A percentile compares a stretch with the other conserved stretches of the same genome.
Conservation (phyloP, 1,140 invertebrate genomes). For the Microplitis mediator region DNA sequence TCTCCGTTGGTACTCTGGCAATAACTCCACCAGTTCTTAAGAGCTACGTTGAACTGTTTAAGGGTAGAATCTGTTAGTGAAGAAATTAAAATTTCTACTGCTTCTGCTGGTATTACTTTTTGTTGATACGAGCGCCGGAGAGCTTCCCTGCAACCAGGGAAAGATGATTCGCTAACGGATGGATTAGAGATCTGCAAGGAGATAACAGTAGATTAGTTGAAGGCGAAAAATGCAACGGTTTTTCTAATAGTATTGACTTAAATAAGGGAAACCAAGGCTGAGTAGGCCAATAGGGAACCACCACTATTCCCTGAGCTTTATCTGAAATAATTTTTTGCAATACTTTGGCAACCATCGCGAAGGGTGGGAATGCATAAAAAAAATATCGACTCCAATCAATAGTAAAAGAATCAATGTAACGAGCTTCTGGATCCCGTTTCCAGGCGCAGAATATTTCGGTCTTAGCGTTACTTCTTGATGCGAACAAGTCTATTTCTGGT, state of each 20-base stretch:
- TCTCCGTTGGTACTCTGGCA: neutral
- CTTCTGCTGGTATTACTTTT: neutral
- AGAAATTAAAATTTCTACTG: neutral
- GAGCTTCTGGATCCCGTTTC: too few species aligned
- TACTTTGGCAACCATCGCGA: neutral
- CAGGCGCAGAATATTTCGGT: too few species aligned
- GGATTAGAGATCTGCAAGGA: neutral
- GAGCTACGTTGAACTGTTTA: slow-evolving; percentile 2
- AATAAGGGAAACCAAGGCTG: slow-evolving; percentile 2
- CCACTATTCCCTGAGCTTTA: neutral
- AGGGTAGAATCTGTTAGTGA: slow-evolving; percentile 3
- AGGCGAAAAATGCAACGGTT: neutral
- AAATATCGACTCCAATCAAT: neutral
- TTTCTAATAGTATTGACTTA: neutral
- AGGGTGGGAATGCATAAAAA: slow-evolving; percentile 13
- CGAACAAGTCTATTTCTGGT: slow-evolving; percentile 1
- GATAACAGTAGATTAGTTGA: neutral
- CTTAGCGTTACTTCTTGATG: too few species aligned
- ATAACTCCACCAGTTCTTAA: slow-evolving; percentile 16
- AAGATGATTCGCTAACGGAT: neutral
- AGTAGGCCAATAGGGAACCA: neutral
- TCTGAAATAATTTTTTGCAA: neutral
- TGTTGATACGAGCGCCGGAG: neutral
- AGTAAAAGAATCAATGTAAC: slow-evolving; percentile 1
- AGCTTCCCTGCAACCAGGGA: neutral